Evolutionary conservation across 1,140 invertebrate genomes (phyloP).

Genomic region (Amyelois transitella): DNA sequence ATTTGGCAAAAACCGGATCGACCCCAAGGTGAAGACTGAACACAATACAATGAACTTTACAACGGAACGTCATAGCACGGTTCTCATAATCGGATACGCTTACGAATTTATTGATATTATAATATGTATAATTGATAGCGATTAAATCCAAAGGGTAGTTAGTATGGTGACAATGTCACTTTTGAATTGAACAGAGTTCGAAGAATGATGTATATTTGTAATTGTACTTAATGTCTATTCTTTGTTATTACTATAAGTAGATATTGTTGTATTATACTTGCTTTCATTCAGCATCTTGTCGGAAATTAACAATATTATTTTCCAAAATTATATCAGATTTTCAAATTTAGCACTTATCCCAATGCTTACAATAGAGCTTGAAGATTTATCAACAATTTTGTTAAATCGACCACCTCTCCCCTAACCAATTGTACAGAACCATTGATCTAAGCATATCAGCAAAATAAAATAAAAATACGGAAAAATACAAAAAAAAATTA

Average conservation of each 20-base stretch:
- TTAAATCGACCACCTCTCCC: background rate
- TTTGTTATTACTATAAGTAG: background rate
- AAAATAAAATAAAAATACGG: no score
- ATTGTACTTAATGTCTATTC: background rate
- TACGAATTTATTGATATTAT: constrained; percentile 40
- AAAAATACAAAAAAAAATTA: background rate
- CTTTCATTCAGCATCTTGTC: no score
- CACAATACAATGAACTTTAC: constrained; percentile 13
- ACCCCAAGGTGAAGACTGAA: constrained; percentile 19
- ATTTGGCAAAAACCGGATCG: constrained; percentile 6
- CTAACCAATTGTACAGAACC: background rate
- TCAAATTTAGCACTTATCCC: no score
- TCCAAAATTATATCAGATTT: no score
- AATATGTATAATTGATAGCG: constrained; percentile 13
- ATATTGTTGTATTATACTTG: background rate
- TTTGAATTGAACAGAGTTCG: background rate
- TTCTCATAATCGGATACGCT: constrained; percentile 1
- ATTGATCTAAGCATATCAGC: background rate
- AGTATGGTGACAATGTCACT: constrained; percentile 1
- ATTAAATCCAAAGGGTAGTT: no score
- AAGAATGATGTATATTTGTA: background rate
- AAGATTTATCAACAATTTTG: background rate
- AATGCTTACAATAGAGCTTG: no score
- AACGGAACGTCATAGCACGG: background rate
- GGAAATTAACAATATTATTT: no score